Conservation (phyloP, 2,113 vertebrate species). For the Rhinichthys klamathensis region DNA sequence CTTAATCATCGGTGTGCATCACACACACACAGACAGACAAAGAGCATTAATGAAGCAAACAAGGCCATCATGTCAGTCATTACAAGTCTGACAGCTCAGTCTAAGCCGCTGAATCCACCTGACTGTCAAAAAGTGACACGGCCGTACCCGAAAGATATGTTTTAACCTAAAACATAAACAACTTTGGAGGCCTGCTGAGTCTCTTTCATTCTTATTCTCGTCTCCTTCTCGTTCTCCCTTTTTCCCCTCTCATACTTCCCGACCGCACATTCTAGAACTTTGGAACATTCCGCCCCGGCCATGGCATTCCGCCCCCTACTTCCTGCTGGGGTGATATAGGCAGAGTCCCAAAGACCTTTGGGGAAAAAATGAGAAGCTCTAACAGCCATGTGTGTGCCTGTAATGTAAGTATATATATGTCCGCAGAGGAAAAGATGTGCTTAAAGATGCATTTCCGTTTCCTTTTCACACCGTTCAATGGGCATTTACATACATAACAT, state of each 20-base stretch:
- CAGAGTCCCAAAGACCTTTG: slow-evolving; percentile 50
- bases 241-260: slow-evolving; percentile 85
- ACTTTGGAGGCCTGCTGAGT: not conserved
- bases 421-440: slow-evolving; percentile 14
- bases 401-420: slow-evolving; percentile 14
- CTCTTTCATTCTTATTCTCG: slow-evolving; percentile 12
- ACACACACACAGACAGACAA: not conserved
- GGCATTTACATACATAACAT: not conserved
- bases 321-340: slow-evolving; percentile 58
- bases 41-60: not conserved
- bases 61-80: not conserved
- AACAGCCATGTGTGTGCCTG: not conserved
- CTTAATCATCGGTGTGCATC: not conserved
- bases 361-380: slow-evolving; percentile 46
- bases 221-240: slow-evolving; percentile 79
- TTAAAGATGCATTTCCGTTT: slow-evolving; percentile 14
- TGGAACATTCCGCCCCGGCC: slow-evolving; percentile 88
- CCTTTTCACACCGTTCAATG: not conserved
- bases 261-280: slow-evolving; percentile 73
- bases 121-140: not conserved
- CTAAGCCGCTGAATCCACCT: slow-evolving; percentile 14
- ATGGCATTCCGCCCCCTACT: slow-evolving; percentile 81
- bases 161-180: slow-evolving; percentile 49
- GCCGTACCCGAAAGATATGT: slow-evolving; percentile 56
- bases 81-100: not conserved